phyloP scores from a whole-genome alignment of 2,888 invertebrate genomes.

The Eumerus sabulonum region DNA sequence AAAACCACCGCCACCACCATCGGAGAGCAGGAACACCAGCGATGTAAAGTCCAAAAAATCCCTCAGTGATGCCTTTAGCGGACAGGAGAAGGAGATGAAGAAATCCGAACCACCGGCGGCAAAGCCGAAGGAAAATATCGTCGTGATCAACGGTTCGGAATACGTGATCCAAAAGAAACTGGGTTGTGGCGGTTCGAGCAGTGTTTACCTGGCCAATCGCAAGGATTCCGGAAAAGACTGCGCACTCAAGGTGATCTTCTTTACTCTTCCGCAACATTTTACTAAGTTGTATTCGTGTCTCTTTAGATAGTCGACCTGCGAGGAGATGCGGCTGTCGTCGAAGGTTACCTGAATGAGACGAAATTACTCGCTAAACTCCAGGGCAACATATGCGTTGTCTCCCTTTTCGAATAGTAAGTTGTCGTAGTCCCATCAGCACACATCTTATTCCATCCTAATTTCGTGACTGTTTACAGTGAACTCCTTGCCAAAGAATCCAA shows the following conservation, averaged over 20 bases:
- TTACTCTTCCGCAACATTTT: neutral
- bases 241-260: conserved; percentile 77
- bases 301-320: conserved; percentile 89
- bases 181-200: conserved; percentile 94
- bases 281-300: conserved; percentile 58
- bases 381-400: conserved; percentile 89
- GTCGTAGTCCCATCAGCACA: neutral
- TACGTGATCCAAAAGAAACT: conserved; percentile 88
- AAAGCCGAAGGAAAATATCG: conserved; percentile 77
- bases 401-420: conserved; percentile 92
- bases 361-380: conserved; percentile 89
- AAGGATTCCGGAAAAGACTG: conserved; percentile 73
- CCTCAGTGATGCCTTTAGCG: conserved; percentile 70
- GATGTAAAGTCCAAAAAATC: conserved; percentile 73
- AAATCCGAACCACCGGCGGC: conserved; percentile 2
- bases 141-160: conserved; percentile 85
- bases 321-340: conserved; percentile 85
- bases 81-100: conserved; percentile 25
- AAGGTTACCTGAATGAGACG: conserved; percentile 94
- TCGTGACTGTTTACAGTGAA: conserved; percentile 82
- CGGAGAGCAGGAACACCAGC: conserved; percentile 40
- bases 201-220: conserved; percentile 82
- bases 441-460: no score
- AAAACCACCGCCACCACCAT: conserved; percentile 34
- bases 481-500: conserved; percentile 82